These are phyloP conservation scores for Eira barbara DNA, from an alignment of 2,113 vertebrate species.

Conservation along the genomic window DNA sequence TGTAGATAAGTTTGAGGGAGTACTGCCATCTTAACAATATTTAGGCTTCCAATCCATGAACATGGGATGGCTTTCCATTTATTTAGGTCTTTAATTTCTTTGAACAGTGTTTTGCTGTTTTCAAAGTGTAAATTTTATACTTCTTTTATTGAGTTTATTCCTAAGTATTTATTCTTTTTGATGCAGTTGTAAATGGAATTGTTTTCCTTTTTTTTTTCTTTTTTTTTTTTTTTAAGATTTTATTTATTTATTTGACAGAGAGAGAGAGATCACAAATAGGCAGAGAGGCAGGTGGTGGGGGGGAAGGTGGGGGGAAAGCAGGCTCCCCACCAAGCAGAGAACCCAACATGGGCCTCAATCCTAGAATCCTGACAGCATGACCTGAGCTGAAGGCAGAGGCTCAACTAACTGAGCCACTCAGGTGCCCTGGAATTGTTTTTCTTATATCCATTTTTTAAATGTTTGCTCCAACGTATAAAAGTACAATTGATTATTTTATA, in stretches of 20 bases:
- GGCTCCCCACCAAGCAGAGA: no score
- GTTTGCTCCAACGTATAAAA: background rate
- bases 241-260: no score
- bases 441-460: background rate
- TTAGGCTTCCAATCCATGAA: background rate
- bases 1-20: background rate
- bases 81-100: background rate
- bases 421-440: background rate
- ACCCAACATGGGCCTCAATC: no score
- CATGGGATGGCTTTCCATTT: background rate
- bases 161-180: conserved; percentile 17
- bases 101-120: conserved; percentile 7
- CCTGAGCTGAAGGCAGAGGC: no score
- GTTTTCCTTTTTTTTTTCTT: no score
- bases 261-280: no score
- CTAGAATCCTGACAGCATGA: no score
- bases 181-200: background rate
- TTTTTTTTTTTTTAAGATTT: no score
- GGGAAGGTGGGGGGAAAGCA: no score
- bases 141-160: background rate
- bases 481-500: background rate
- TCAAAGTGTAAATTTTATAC: background rate
- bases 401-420: no score
- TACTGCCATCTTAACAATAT: background rate
- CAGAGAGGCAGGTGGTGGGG: no score